Evolutionary conservation across 2,797 vertebrate genomes (phyloP), one percentile per base, ranked within the genome.

Genomic region (Paratrypauchen microcephalus): DNA sequence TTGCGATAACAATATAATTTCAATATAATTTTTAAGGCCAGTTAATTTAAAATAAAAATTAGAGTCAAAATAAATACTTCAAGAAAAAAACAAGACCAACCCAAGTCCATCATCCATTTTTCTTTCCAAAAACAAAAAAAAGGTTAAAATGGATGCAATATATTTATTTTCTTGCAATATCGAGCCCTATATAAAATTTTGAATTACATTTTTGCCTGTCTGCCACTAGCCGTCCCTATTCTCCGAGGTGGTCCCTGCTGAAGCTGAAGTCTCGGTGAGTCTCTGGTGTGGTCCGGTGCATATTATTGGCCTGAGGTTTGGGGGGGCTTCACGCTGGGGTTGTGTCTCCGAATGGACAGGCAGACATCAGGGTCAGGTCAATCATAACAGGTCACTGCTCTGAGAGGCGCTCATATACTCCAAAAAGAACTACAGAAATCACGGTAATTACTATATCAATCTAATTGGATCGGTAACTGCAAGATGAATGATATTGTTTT

Each of bases 301-400:
- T 36, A n/a, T 60, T 3, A 19, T 19, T 60, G 30, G 58, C 30
- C 18, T 6, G 16, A n/a, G 28, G n/a, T 59, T 59, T 30, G 30
- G 57, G 7, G 7, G 26, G 18, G 2, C 26, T 13, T 50, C 61
- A 54, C 47, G 54, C 69, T 68, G 68, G 18, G 57, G 57, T 23
- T 52, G 11, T 65, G 41, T 71, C 47, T 21, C 16, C 2, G 26
- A 5, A 6, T 48, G 19, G 47, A 52, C 47, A 6, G 15, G 47
- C 64, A 65, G 64, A 65, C 64, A 7, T 32, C 21, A 52, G 64
- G 28, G 64, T 65, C 47, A 54, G 64, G 45, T 65, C 64, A 54
- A 65, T 64, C 26, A 65, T 21, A 65, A 54, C 48, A 50, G 64
- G 64, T 65, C 64, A 50, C 45, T 65, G 62, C 60, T 28, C 24